Conservation (phyloP, 2,888 invertebrate species). For the Dynastes hyllus region DNA sequence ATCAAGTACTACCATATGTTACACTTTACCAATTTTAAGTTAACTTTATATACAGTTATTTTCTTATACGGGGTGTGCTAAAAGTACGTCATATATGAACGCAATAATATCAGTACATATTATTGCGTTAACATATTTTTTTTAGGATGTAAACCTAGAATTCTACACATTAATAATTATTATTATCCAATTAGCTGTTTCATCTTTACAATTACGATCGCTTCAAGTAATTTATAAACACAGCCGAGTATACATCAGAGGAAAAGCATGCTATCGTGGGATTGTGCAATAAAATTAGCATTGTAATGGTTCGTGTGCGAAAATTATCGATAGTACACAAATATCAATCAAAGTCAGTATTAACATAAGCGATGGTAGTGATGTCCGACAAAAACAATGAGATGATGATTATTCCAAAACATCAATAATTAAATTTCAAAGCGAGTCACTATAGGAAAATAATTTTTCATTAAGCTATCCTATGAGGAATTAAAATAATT, state of each 20-base stretch:
- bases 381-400: neutral
- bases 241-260: neutral
- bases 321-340: constrained; percentile 26
- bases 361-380: neutral
- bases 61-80: too few relatives aligned
- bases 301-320: constrained; percentile 19
- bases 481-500: constrained; percentile 3
- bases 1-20: too few relatives aligned
- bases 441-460: neutral
- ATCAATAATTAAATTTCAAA: neutral
- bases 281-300: constrained; percentile 42
- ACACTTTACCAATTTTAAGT: too few relatives aligned
- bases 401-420: neutral
- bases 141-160: neutral
- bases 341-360: constrained; percentile 28
- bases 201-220: neutral
- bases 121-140: neutral
- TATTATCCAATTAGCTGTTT: neutral
- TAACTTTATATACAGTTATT: too few relatives aligned
- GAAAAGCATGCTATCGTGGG: constrained; percentile 4
- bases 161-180: neutral
- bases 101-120: neutral
- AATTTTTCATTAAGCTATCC: neutral
- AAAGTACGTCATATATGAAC: too few relatives aligned
- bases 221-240: constrained; percentile 7